Percentiles rank a stretch among this genome's conserved stretches.
These are phyloP conservation scores for Troides aeacus DNA, from an alignment of 2,888 invertebrate genomes.

Conservation along the genomic window DNA sequence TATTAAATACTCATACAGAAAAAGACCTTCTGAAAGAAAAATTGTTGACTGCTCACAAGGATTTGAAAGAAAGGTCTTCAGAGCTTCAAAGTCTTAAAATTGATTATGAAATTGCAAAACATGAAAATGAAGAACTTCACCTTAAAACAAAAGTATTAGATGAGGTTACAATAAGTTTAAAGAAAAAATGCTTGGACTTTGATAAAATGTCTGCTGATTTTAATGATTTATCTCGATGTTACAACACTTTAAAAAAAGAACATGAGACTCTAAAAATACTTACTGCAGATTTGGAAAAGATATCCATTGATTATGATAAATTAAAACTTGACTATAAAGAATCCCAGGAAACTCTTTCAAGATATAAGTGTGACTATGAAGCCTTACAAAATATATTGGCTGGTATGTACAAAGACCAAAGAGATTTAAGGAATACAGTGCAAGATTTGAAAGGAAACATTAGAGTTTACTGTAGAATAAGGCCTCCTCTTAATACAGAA, in stretches of 20 bases:
- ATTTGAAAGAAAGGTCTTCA: conserved; percentile 57
- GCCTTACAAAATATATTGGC: conserved; percentile 71
- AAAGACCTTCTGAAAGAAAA: conserved; percentile 64
- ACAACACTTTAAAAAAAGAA: conserved; percentile 67
- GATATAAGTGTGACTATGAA: conserved; percentile 63
- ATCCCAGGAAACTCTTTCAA: conserved; percentile 52
- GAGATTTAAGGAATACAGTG: conserved; percentile 84
- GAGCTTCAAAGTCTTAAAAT: conserved; percentile 64
- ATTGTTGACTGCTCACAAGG: conserved; percentile 55
- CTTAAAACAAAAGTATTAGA: conserved; percentile 65
- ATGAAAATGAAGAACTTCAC: conserved; percentile 66
- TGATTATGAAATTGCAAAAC: conserved; percentile 66
- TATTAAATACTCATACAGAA: conserved; percentile 54
- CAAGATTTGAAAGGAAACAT: conserved; percentile 90
- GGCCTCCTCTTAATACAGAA: conserved; percentile 84
- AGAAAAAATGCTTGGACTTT: conserved; percentile 61
- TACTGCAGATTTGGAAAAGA: conserved; percentile 65
- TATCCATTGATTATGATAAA: conserved; percentile 67
- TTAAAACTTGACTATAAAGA: conserved; percentile 65
- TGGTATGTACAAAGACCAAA: conserved; percentile 79
- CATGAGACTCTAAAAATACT: conserved; percentile 65
- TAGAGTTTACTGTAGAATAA: conserved; percentile 88
- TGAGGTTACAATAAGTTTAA: conserved; percentile 64
- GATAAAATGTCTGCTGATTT: conserved; percentile 60
- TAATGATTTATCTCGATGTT: conserved; percentile 58